Evolutionary conservation across 2,113 vertebrate species (phyloP), one percentile per base, ranked within the genome.

Genomic region (Butastur rufipennis): DNA sequence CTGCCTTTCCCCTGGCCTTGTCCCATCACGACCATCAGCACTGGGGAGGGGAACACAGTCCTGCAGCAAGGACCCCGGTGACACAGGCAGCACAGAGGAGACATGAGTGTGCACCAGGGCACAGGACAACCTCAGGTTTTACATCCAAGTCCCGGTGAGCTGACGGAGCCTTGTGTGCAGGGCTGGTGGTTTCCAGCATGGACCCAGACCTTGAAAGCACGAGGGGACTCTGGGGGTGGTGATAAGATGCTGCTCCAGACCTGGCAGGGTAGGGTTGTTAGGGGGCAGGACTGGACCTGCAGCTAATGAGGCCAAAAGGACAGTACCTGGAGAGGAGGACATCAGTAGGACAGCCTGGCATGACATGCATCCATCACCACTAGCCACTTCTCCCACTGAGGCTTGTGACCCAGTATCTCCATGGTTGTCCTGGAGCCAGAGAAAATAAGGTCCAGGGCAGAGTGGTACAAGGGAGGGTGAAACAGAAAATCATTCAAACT

Each of bases 21-120:
- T 45, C 50, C 65, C 59, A 25, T 23, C 65, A 8, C 2, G 22
- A 6, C 31, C 63, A 56, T 58, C 59, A 81, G 72, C 27, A 5
- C 36, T 7, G 15, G 3, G 10, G 25, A 89, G 58, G 67, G 47
- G 32, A 38, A 18, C 48, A 11, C 2, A 0, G 3, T 31, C 32
- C 74, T 66, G 36, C 4, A 5, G 53, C 62, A 72, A 40, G 10
- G 40, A 29, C 38, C 11, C 3, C 0, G 0, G 34, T 58, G 79
- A 50, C 12, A 32, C 86, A 66, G 50, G 55, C 14, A 53, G 18
- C 70, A 74, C 1, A 0, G 1, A 68, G 25, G 36, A 27, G 22
- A 65, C 10, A 4, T 17, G 50, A 36, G 40, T 65, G 62, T 47
- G 55, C 19, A 45, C 18, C 48, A 56, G 61, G 38, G 15, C 42